Percentiles rank a stretch among this genome's conserved stretches.
These are phyloP conservation scores for Irena cyanogastra DNA, from an alignment of 2,113 vertebrate genomes.

Conservation along the genomic window DNA sequence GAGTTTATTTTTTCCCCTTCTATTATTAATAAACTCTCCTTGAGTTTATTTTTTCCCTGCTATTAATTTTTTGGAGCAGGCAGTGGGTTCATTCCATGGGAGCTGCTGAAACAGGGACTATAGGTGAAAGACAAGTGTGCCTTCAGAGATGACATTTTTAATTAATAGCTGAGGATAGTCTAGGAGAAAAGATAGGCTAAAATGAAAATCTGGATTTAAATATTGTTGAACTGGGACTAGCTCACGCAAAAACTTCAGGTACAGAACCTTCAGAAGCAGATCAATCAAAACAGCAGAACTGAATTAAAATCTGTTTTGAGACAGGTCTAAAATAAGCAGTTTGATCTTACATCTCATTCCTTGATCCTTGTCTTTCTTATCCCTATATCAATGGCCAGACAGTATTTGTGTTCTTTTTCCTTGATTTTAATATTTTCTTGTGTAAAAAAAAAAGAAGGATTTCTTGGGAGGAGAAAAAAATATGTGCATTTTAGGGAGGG, in stretches of 20 bases:
- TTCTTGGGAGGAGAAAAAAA: background rate
- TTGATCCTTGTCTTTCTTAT: background rate
- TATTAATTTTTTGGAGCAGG: background rate
- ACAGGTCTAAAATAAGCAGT: background rate
- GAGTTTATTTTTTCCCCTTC: rapidly evolving
- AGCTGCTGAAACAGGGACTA: background rate
- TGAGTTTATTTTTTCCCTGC: rapidly evolving
- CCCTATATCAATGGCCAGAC: background rate
- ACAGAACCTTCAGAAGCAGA: background rate
- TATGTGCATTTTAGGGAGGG: rapidly evolving
- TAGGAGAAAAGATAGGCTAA: background rate
- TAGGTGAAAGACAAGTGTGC: rapidly evolving
- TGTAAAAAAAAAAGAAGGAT: background rate
- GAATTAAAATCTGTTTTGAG: background rate
- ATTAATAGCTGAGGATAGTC: background rate
- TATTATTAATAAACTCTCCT: no score
- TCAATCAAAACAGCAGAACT: background rate
- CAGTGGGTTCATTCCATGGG: background rate
- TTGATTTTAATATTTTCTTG: background rate
- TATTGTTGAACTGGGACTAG: background rate
- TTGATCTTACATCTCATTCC: background rate
- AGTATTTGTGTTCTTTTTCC: background rate
- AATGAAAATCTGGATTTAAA: background rate
- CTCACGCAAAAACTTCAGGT: background rate
- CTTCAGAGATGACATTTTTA: background rate